Evolutionary conservation across 2,797 vertebrate genomes (phyloP), one percentile per base, ranked within the genome.

Genomic region (Uromys caudimaculatus): DNA sequence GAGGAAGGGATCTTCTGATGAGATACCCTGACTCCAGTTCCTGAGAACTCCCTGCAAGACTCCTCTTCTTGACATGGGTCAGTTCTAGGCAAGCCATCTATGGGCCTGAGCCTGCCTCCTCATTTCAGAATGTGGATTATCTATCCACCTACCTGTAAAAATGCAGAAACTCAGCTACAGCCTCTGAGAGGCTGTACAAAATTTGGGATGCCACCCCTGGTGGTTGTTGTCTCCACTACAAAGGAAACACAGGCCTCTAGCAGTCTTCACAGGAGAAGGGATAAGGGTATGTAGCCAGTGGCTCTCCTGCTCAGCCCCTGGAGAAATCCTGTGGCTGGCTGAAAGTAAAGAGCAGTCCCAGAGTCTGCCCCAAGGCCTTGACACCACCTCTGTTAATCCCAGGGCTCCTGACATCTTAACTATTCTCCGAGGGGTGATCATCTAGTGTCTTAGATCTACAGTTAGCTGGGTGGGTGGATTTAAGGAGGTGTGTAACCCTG

Each of bases 181-280:
- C 75, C 73, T 35, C 3, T 27, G 12, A 4, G 71, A 69, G 64
- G 38, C 58, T 64, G 54, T 41, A 41, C 19, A 54, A 84, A 60
- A 32, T 16, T 35, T 8, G 35, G 27, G 41, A 79, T 27, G 32
- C 79, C 47, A 50, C 87, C 90, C 87, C 58, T 4, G 1, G 62
- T 35, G 50, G 50, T 77, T 27, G 67, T 1, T n/a, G 84, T 69
- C 73, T 58, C 87, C 76, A 67, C 83, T 82, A 89, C 88, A 77
- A 50, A 95, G 83, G 79, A 85, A 91, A 87, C 60, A 94, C 38
- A 79, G 92, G 79, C 79, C 67, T 83, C 88, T 35, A 64, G 89
- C 4, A 10, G 77, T 56, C 54, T 75, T 58, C 83, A 24, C 5
- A 0, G 35, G 82, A 81, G 38, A 41, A 77, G 71, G 24, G 19